These are phyloP conservation scores for Vanessa cardui DNA, from an alignment of 2,888 invertebrate species.

Conservation along the genomic window DNA sequence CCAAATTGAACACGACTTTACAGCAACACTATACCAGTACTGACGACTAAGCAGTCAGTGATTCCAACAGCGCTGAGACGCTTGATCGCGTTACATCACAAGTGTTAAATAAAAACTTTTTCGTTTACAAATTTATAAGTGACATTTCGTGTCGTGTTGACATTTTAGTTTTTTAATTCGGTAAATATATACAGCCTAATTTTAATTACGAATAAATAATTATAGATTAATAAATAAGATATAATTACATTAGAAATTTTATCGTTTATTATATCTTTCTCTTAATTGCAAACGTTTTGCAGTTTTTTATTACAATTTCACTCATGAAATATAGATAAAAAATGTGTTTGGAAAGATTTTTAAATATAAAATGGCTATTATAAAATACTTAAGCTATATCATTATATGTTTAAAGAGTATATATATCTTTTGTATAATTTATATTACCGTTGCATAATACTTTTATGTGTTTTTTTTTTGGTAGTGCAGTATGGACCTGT, in stretches of 20 bases:
- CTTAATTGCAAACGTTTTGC: conserved; percentile 6
- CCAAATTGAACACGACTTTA: neutral
- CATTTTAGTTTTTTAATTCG: conserved; percentile 1
- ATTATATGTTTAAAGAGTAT: neutral
- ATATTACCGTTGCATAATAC: conserved; percentile 13
- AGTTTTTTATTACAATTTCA: neutral
- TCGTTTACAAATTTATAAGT: neutral
- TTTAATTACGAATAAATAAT: neutral
- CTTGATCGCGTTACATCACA: neutral
- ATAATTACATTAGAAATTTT: conserved; percentile 4
- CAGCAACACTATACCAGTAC: neutral
- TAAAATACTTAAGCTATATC: neutral
- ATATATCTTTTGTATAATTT: neutral
- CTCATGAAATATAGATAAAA: no score
- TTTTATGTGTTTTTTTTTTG: conserved; percentile 39
- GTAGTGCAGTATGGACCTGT: conserved; percentile 36
- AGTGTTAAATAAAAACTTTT: conserved; percentile 4
- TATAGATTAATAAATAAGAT: neutral
- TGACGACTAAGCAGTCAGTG: conserved; percentile 1
- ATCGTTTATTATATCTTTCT: neutral
- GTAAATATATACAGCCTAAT: conserved; percentile 7
- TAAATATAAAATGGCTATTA: no score
- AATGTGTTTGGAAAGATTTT: no score
- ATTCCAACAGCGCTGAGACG: neutral
- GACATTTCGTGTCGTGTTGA: neutral